Evolutionary conservation across 2,113 vertebrate species (phyloP), one percentile per base, ranked within the genome.

Genomic region (Muntiacus reevesi): DNA sequence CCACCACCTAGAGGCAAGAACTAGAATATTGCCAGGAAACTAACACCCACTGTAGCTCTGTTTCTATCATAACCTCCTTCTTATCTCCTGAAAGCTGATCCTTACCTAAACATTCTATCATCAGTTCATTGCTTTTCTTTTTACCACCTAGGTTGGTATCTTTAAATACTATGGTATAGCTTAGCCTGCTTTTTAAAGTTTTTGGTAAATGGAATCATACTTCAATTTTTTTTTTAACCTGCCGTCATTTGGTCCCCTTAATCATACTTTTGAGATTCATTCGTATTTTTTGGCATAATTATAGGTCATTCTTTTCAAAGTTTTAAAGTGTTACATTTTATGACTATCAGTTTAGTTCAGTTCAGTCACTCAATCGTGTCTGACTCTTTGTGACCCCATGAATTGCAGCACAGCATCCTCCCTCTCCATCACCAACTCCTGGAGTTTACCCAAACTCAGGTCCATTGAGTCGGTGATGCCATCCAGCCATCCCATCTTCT

Each of bases 21-120:
- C 36, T 9, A 76, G 43, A 13, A 36, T 25, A 14, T 27, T n/a
- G 23, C 25, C 10, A 78, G 60, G 91, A 87, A 64, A 59, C 33
- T 8, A 6, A 4, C 4, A 0, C 1, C 5, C 0, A 1, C 21
- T 27, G 13, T 5, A 6, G 43, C 7, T 45, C 33, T 27, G 17
- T 71, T 71, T 50, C 54, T 10, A 1, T 40, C n/a, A 19, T 19
- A 36, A 87, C 25, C 21, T 59, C 33, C 27, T 57, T 28, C 23
- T 52, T 28, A 33, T 1, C 3, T 40, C 40, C 71, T 6, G 15
- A 85, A 85, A 79, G 36, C 16, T n/a, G n/a, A n/a, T 52, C 7
- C 27, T 57, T 50, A 14, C 17, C 23, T 25, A 45, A 83, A 16
- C 55, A 8, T 28, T 23, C 33, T 16, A 11, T 28, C 36, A 82